Percentiles rank a stretch among this genome's conserved stretches.
These are phyloP conservation scores for Tragopan temminckii DNA, from an alignment of 2,797 vertebrate species.

Conservation along the genomic window DNA sequence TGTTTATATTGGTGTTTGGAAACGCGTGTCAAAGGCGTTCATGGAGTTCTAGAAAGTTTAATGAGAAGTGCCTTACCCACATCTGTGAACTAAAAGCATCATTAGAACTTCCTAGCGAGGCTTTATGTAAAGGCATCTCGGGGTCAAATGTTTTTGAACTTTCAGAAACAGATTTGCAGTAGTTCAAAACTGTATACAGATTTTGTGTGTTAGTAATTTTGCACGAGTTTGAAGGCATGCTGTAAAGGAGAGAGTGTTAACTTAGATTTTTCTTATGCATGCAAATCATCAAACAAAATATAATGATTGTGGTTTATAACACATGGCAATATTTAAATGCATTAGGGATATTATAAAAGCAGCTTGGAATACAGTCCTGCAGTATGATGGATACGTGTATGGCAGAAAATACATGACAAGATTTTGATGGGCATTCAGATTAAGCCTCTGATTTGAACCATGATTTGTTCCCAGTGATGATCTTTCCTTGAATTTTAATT, in stretches of 20 bases:
- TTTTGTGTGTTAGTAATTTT: not conserved
- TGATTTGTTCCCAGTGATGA: not conserved
- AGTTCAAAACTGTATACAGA: not conserved
- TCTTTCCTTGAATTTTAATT: not conserved
- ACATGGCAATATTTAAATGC: not conserved
- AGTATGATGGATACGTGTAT: not conserved
- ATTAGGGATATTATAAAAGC: slow-evolving; percentile 6
- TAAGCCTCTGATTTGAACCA: not conserved
- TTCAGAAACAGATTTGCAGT: slow-evolving; percentile 24
- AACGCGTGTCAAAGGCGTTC: slow-evolving; percentile 25
- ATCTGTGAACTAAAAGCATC: slow-evolving; percentile 43
- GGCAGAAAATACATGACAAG: not conserved
- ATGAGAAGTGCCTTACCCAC: slow-evolving; percentile 55
- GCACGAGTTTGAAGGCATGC: not conserved
- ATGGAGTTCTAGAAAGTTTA: slow-evolving; percentile 24
- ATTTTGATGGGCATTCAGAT: not conserved
- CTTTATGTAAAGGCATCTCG: slow-evolving; percentile 22
- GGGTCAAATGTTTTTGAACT: slow-evolving; percentile 44
- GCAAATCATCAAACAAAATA: too few relatives aligned
- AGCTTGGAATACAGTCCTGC: not conserved
- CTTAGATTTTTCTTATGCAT: not conserved
- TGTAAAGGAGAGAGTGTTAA: not conserved
- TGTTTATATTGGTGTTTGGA: slow-evolving; percentile 48
- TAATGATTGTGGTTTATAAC: not conserved
- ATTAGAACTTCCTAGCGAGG: slow-evolving; percentile 40